Percentiles rank a stretch among this genome's conserved stretches.
Evolutionary conservation across 2,113 vertebrate genomes (phyloP).

Genomic region (Colius striatus): DNA sequence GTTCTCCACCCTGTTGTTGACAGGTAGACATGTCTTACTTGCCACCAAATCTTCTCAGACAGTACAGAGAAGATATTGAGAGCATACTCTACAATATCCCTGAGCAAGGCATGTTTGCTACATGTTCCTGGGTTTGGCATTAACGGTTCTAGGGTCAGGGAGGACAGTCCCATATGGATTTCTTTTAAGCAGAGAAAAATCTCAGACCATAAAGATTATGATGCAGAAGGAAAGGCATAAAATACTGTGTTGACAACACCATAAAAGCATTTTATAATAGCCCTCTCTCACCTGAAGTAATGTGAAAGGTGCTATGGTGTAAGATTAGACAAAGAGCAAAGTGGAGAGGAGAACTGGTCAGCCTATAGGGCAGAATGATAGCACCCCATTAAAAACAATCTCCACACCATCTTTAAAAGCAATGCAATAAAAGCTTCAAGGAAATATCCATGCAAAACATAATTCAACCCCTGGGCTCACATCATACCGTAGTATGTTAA

Average conservation of each 20-base stretch:
- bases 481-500: neutral
- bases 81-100: neutral
- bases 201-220: neutral
- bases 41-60: neutral
- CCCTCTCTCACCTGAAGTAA: neutral
- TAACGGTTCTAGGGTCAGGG: neutral
- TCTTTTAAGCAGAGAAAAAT: neutral
- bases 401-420: neutral
- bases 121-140: neutral
- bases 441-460: neutral
- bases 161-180: neutral
- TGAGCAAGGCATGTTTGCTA: neutral
- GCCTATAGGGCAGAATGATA: neutral
- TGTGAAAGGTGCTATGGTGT: neutral
- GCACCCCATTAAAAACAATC: neutral
- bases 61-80: neutral
- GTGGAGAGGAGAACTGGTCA: neutral
- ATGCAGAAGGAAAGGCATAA: neutral
- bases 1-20: neutral
- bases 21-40: neutral
- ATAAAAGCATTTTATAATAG: neutral
- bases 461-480: neutral
- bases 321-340: neutral
- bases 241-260: neutral
- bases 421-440: neutral